Conservation (phyloP, 2,888 invertebrate species). For the Athripsodes cinereus region DNA sequence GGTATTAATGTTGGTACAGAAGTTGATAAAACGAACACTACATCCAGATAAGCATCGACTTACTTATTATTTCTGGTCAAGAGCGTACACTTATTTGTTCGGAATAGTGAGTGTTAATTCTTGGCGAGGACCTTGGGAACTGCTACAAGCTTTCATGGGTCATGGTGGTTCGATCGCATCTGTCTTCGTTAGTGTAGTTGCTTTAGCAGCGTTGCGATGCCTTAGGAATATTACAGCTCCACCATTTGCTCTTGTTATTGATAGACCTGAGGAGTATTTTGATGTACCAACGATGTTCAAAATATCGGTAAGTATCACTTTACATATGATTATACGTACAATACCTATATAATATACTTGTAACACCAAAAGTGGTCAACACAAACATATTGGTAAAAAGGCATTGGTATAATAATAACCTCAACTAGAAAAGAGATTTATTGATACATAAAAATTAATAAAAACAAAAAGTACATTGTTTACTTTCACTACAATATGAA, state of each 20-base stretch:
- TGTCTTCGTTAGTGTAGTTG: constrained; percentile 54
- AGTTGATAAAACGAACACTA: constrained; percentile 49
- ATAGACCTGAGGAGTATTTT: constrained; percentile 73
- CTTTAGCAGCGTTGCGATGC: constrained; percentile 62
- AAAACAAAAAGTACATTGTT: too few relatives aligned
- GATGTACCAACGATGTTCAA: constrained; percentile 81
- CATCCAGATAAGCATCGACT: constrained; percentile 64
- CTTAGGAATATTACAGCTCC: constrained; percentile 76
- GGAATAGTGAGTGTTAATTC: constrained; percentile 79
- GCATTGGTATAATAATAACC: too few relatives aligned
- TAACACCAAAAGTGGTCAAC: too few relatives aligned
- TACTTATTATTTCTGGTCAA: constrained; percentile 62
- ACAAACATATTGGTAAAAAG: too few relatives aligned
- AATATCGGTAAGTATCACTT: constrained; percentile 69
- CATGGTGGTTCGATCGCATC: constrained; percentile 58
- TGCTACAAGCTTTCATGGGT: constrained; percentile 61
- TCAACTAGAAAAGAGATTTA: too few relatives aligned
- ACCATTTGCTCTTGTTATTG: constrained; percentile 72
- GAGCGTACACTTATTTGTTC: constrained; percentile 69
- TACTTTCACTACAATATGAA: too few relatives aligned
- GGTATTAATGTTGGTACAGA: constrained; percentile 62
- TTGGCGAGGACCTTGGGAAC: constrained; percentile 81
- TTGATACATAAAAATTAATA: too few relatives aligned
- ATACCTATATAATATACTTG: too few relatives aligned
- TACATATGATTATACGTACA: too few relatives aligned